Base-by-base conservation (phyloP, 1,140 invertebrate genomes). In the Platyura marginata region DNA sequence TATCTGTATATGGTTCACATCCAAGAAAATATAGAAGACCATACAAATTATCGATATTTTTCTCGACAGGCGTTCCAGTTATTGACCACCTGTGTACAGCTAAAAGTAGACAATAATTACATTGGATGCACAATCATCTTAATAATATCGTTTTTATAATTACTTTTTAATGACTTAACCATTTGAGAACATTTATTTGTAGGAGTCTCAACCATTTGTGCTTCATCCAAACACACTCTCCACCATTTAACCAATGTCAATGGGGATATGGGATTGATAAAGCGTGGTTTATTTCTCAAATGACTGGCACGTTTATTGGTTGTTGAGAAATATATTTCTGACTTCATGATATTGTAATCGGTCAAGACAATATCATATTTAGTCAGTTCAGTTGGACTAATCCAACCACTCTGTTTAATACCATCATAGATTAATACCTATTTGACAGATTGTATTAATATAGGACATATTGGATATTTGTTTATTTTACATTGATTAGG, bases 181-280 rank as follows among this genome's bases (percentile, higher is more conserved):
- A 65, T 61, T 22, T 66, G 66, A 3, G 69, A 64, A 1, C 67
- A 63, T 8, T 46, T 39, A 1, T 55, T 51, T 3, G 46, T 44
- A 19, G 41, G 51, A 46, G 66, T 65, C 57, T 85, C 82, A 1
- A 85, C 79, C 69, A 83, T 82, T 63, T 88, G 83, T 32, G 81
- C 82, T 65, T 88, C 83, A 64, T 88, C 83, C 11, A 87, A 60
- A 55, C 79, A 82, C 20, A 85, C 63, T 33, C 83, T 65, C 81
- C 80, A 86, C 78, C 79, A 88, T 39, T 76, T 57, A 1, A 87
- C 65, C 51, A 70, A 67, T 1, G 70, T 59, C 1, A 87, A 56
- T 4, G 83, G 80, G 21, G 72, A 68, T 4, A 65, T 66, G 9
- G 67, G 61, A 1, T 49, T 49, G 45, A 59, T 53, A 34, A 49